Percentiles rank a stretch among this genome's conserved stretches.
Conservation (phyloP, 2,888 invertebrate genomes). For the Digitonthophagus gazella region DNA sequence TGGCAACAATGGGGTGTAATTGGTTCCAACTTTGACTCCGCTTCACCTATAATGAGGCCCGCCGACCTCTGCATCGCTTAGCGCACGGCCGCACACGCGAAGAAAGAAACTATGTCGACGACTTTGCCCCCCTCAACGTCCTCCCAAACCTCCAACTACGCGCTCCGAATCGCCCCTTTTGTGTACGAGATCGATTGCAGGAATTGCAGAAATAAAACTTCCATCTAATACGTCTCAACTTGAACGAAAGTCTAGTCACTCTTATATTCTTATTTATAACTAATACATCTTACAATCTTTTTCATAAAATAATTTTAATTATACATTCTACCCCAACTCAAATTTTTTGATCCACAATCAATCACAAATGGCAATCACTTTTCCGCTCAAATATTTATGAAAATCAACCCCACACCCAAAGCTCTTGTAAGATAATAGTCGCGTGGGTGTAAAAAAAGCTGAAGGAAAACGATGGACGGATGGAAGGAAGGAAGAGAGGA, state of each 20-base stretch:
- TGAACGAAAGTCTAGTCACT: too few relatives aligned
- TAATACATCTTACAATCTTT: too few relatives aligned
- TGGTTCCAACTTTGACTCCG: conserved; percentile 50
- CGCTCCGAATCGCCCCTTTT: background rate
- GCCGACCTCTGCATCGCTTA: conserved; percentile 37
- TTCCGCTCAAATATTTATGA: conserved; percentile 11
- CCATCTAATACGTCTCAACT: background rate
- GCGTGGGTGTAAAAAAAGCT: conserved; percentile 15
- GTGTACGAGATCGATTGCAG: background rate
- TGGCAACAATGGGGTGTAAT: conserved; percentile 52
- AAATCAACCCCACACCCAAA: background rate
- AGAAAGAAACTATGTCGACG: conserved; percentile 4
- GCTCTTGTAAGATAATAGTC: conserved; percentile 9
- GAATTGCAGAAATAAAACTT: background rate
- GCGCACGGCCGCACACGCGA: conserved; percentile 8
- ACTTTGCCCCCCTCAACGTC: background rate
- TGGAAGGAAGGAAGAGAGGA: conserved; percentile 9
- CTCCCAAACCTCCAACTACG: background rate
- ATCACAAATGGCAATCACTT: background rate
- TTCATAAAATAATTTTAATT: too few relatives aligned
- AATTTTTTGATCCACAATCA: background rate
- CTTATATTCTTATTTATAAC: too few relatives aligned
- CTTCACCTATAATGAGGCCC: conserved; percentile 46
- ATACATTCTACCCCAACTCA: too few relatives aligned
- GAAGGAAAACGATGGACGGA: background rate